phyloP scores from a whole-genome alignment of 2,113 vertebrate genomes.

The Varanus komodoensis region DNA sequence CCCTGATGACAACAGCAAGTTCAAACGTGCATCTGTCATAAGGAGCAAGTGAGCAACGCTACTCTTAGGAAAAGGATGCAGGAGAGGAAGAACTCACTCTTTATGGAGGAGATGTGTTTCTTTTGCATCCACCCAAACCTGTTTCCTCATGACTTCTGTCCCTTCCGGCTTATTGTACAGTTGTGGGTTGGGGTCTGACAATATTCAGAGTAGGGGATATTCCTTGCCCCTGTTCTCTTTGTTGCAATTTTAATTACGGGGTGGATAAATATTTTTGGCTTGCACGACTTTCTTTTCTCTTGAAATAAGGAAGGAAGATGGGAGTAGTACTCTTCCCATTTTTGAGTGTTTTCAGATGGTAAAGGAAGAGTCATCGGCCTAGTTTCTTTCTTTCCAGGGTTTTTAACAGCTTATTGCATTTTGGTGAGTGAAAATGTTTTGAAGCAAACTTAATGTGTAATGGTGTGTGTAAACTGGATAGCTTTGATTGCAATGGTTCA shows the following conservation, averaged over 20 bases:
- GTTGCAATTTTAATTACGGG: neutral
- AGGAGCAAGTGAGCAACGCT: neutral
- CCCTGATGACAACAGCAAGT: constrained; percentile 45
- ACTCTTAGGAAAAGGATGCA: neutral
- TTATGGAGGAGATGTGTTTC: neutral
- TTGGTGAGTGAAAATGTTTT: neutral
- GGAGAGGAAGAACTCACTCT: neutral
- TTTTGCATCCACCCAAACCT: neutral
- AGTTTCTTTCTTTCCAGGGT: neutral
- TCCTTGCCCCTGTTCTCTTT: neutral
- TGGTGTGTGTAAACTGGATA: neutral
- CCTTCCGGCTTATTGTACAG: neutral
- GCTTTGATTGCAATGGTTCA: neutral
- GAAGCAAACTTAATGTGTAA: neutral
- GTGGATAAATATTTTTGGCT: rapidly evolving
- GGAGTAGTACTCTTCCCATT: neutral
- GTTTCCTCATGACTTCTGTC: constrained; percentile 20
- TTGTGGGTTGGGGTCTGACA: constrained; percentile 46
- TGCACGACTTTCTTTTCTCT: rapidly evolving
- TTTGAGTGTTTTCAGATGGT: constrained; percentile 26
- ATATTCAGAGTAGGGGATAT: constrained; percentile 33
- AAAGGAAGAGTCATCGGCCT: constrained; percentile 8
- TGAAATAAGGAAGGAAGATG: neutral
- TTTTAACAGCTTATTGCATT: neutral
- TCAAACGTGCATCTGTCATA: neutral